Percentiles rank a stretch among this genome's conserved stretches.
These are phyloP conservation scores for Tenthredo amoena DNA, from an alignment of 2,888 invertebrate genomes.

Conservation along the genomic window DNA sequence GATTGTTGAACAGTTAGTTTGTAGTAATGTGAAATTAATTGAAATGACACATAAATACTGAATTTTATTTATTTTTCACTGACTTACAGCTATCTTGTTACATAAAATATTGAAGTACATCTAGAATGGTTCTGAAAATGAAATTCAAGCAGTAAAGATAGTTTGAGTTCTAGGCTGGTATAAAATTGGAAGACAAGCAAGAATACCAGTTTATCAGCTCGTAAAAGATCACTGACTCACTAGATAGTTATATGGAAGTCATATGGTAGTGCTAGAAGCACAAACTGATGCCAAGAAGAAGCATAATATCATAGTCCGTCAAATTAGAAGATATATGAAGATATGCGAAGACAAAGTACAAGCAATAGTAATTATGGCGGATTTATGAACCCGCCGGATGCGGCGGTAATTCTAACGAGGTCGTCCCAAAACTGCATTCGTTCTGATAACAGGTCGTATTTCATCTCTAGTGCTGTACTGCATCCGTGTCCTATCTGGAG, in stretches of 20 bases:
- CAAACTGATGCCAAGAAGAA: neutral
- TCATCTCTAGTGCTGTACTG: neutral
- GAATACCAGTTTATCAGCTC: too few species aligned
- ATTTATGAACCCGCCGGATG: neutral
- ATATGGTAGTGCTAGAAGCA: neutral
- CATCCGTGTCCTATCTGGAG: conserved; percentile 10
- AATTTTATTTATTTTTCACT: too few species aligned
- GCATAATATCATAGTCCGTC: neutral
- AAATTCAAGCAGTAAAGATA: too few species aligned
- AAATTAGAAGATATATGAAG: neutral
- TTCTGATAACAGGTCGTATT: neutral
- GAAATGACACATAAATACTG: too few species aligned
- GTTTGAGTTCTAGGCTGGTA: too few species aligned
- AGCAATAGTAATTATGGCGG: neutral
- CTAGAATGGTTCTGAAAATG: too few species aligned
- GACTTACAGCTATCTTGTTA: too few species aligned
- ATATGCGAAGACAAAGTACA: neutral
- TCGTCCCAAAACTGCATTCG: conserved; percentile 33
- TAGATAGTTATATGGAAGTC: neutral
- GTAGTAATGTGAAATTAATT: too few species aligned
- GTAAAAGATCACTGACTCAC: neutral
- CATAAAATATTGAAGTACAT: too few species aligned
- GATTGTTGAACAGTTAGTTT: too few species aligned
- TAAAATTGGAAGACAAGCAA: too few species aligned
- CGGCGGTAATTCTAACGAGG: neutral